Base-by-base conservation (phyloP, 2,888 invertebrate genomes). In the Nineta flava region DNA sequence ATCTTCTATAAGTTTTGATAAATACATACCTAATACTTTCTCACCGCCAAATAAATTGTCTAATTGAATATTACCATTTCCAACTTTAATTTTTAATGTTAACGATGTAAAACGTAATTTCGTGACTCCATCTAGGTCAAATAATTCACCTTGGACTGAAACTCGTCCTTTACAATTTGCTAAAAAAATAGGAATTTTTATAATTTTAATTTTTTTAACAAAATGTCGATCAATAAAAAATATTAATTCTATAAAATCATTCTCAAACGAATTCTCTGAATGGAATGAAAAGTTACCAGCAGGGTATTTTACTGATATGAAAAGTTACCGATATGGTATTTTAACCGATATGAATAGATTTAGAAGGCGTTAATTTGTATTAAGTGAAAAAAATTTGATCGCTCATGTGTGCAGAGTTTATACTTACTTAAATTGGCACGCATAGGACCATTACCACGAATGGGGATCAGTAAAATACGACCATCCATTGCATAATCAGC, bases 1-100 rank as follows among this genome's bases (percentile, higher is more conserved):
- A n/a, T n/a, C n/a, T n/a, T n/a, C n/a, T n/a, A n/a, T n/a, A n/a
- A n/a, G n/a, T n/a, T 19, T 19, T 19, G 2, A 19, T 4, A 5
- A 19, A 19, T 19, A 19, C 19, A 19, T 21, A 66, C 75, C 70
- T 51, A 76, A 62, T 3, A 69, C 61, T 56, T 69, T 70, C 54
- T 76, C 74, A 13, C 73, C 74, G 48, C 68, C 67, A 56, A 75
- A 76, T 5, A 76, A 59, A 60, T 75, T 75, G 12, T 69, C 70
- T 19, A 77, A 58, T 7, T 64, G 58, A 0, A 75, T 60, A 10
- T 60, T 57, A 17, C 74, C 75, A 41, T 67, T 67, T 19, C 69
- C 70, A 9, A 75, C 62, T 43, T 64, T 61, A 6, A 70, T 63
- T 56, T 71, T 72, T 50, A 77, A 57, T 2, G 64, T 61, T 49